Evolutionary conservation across 2,113 vertebrate genomes (phyloP), one percentile per base, ranked within the genome.

Genomic region (Sinocyclocheilus maitianheensis): DNA sequence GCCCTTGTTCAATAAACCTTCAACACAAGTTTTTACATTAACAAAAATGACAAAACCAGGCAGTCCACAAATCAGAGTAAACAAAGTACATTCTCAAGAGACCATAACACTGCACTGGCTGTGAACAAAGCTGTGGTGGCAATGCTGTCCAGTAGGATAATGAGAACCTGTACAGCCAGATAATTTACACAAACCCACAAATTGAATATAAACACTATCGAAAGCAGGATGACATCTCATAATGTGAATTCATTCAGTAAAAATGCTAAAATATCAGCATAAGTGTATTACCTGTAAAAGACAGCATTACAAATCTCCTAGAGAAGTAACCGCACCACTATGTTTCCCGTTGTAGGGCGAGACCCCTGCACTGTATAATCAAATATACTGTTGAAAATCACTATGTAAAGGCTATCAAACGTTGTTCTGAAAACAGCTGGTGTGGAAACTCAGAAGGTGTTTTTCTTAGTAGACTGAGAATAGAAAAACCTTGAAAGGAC

Each of bases 351-450:
- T 77, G 14, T 9, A 30, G 76, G 76, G 76, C 20, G 20, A 18
- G 78, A 46, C 78, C 69, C 34, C 79, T 51, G 40, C 43, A 69
- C 43, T 30, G 26, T 81, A 67, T 67, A 26, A 48, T 67, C 62
- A 30, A 30, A 48, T 26, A 48, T n/a, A 62, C 3, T n/a, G 20
- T 30, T 43, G 43, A 43, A 43, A 43, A 43, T 43, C 43, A 43
- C 43, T 9, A 43, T 37, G 16, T 62, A 81, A 81, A 71, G 30
- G 2, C 16, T 71, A 55, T 71, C 63, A 71, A 83, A 82, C 2
- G 1, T 43, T 62, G 34, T 22, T 16, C n/a, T 53, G 22, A 82
- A 83, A 83, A 71, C 62, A 34, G 81, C 81, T 83, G 65, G 65
- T 83, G 81, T 71, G 14, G 18, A 48, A 78, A 58, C 14, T 78